phyloP scores from a whole-genome alignment of 1,140 invertebrate genomes.

The Schlechtendalia chinensis region DNA sequence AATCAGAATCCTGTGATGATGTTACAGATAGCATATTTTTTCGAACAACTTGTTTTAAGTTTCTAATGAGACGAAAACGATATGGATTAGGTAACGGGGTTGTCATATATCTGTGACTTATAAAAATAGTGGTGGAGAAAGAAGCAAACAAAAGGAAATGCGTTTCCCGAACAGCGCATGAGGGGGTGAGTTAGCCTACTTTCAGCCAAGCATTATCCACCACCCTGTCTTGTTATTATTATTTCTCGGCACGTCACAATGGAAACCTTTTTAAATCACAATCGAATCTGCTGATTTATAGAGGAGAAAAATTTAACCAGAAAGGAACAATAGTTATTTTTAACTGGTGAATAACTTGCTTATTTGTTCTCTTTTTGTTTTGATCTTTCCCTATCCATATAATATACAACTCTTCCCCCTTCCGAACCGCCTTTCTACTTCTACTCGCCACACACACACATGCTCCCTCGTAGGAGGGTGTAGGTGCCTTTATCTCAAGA shows the following conservation, averaged over 20 bases:
- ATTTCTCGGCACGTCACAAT: constrained; percentile 14
- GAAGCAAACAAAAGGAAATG: constrained; percentile 8
- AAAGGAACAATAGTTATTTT: constrained; percentile 24
- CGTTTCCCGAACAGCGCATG: neutral
- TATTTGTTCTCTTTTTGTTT: no score
- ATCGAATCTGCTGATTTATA: constrained; percentile 39
- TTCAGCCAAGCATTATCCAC: neutral
- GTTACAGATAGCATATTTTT: neutral
- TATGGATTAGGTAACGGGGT: neutral
- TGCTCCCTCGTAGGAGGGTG: neutral
- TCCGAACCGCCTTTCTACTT: no score
- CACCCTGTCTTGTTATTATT: constrained; percentile 1
- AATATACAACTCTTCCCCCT: neutral
- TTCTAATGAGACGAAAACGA: constrained; percentile 8
- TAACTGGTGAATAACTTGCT: constrained; percentile 4
- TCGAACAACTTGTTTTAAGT: neutral
- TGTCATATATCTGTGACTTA: neutral
- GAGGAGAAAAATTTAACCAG: neutral
- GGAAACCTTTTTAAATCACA: constrained; percentile 38
- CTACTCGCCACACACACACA: neutral
- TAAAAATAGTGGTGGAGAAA: neutral
- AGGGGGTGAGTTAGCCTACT: neutral
- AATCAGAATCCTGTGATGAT: neutral
- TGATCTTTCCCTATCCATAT: neutral
- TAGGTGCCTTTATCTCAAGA: constrained; percentile 2